A percentile compares a stretch with the other conserved stretches of the same genome.
Conservation (phyloP, 2,888 invertebrate genomes). For the Imbricaverruca yamaguchii region DNA sequence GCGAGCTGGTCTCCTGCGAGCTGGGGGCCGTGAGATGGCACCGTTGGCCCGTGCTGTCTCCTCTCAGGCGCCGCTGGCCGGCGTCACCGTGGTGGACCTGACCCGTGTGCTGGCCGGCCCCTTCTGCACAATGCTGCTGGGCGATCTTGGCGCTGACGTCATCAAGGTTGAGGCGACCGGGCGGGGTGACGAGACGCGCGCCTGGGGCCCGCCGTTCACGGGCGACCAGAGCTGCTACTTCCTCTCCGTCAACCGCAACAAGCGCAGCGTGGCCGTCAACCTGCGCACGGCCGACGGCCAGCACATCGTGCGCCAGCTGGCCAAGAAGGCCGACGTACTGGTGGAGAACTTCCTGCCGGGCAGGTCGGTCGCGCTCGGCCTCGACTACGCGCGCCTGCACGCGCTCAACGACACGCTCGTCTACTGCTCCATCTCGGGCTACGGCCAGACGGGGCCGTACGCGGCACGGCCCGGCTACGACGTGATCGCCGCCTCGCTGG, state of each 20-base stretch:
- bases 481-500: slow-evolving; percentile 86
- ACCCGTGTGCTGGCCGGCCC: slow-evolving; percentile 46
- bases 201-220: slow-evolving; percentile 88
- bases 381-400: slow-evolving; percentile 71
- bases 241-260: slow-evolving; percentile 82
- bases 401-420: slow-evolving; percentile 66
- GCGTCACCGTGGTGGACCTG: slow-evolving; percentile 33
- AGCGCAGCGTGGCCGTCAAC: slow-evolving; percentile 83
- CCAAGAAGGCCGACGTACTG: slow-evolving; percentile 62
- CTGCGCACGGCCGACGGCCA: slow-evolving; percentile 61
- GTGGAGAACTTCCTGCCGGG: slow-evolving; percentile 94
- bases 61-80: slow-evolving; percentile 28
- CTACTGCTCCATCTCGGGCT: slow-evolving; percentile 91
- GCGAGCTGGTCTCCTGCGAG: not conserved
- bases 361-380: slow-evolving; percentile 61
- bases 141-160: slow-evolving; percentile 57
- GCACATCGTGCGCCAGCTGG: slow-evolving; percentile 42
- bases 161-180: slow-evolving; percentile 83
- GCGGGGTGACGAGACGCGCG: slow-evolving; percentile 76
- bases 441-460: slow-evolving; percentile 81
- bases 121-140: slow-evolving; percentile 48
- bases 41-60: not conserved
- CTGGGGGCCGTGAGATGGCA: not conserved
- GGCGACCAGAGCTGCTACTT: slow-evolving; percentile 65
- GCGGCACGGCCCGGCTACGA: slow-evolving; percentile 85